phyloP scores from a whole-genome alignment of 2,113 vertebrate species.

The Naja naja region DNA sequence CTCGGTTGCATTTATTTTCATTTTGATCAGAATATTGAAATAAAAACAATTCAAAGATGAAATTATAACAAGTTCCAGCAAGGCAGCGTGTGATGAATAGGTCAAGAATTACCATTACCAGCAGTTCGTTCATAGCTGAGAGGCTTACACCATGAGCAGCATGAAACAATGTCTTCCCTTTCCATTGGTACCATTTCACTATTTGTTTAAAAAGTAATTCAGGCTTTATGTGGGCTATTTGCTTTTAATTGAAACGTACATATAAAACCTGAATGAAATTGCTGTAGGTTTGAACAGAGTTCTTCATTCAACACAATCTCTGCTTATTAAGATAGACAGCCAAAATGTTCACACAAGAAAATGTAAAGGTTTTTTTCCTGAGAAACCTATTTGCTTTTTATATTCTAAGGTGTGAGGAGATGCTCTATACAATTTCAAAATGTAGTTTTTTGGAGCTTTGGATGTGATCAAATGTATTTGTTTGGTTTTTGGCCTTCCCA shows the following conservation, averaged over 20 bases:
- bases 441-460: not conserved
- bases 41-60: slow-evolving; percentile 2
- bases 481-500: not conserved
- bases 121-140: not conserved
- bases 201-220: not conserved
- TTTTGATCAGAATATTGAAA: slow-evolving; percentile 9
- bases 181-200: not conserved
- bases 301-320: not conserved
- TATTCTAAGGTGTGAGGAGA: not conserved
- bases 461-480: not conserved
- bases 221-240: slow-evolving; percentile 1
- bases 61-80: slow-evolving; percentile 8
- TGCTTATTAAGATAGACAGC: not conserved
- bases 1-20: not conserved
- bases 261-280: slow-evolving; percentile 6
- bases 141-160: not conserved
- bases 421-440: not conserved
- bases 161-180: not conserved
- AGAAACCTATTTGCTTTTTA: not conserved
- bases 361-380: not conserved
- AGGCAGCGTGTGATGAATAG: not conserved
- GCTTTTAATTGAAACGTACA: slow-evolving; percentile 9
- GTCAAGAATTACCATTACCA: not conserved
- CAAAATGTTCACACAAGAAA: not conserved
- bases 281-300: not conserved